These are phyloP conservation scores for Daktulosphaira vitifoliae DNA, from an alignment of 1,140 invertebrate species.

Conservation along the genomic window DNA sequence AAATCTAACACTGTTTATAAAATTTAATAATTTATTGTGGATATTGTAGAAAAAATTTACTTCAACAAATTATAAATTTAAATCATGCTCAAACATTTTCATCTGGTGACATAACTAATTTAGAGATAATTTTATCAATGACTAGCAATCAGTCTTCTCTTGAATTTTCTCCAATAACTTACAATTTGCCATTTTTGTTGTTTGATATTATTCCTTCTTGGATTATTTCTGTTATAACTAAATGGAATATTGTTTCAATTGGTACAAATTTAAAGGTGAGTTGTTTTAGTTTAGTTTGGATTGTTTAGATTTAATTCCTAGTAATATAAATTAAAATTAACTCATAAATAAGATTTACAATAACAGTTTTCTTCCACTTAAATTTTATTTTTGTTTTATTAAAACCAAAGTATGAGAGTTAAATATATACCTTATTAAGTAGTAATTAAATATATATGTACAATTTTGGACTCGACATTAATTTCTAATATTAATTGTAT, in stretches of 20 bases:
- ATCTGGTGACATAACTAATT: conserved; percentile 5
- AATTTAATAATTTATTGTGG: background rate
- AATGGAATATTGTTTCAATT: conserved; percentile 11
- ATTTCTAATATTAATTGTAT: too few relatives aligned
- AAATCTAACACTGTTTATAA: too few relatives aligned
- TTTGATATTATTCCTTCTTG: conserved; percentile 4
- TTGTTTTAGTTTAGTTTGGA: background rate
- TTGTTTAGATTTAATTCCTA: too few relatives aligned
- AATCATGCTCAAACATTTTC: conserved; percentile 4
- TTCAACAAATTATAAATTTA: conserved; percentile 6
- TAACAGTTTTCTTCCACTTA: too few relatives aligned
- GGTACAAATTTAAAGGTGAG: conserved; percentile 10
- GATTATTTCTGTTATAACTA: conserved; percentile 10
- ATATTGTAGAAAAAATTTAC: background rate
- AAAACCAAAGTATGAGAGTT: too few relatives aligned
- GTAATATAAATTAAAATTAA: too few relatives aligned
- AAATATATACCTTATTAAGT: too few relatives aligned
- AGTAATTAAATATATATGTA: too few relatives aligned
- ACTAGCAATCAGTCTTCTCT: conserved; percentile 10
- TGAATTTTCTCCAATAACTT: conserved; percentile 21
- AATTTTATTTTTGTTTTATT: too few relatives aligned
- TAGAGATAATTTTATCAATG: conserved; percentile 26
- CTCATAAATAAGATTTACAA: too few relatives aligned
- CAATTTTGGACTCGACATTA: too few relatives aligned
- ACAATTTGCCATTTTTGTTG: background rate